Evolutionary conservation across 1,140 invertebrate genomes (phyloP).

Genomic region (Microplitis demolitor): DNA sequence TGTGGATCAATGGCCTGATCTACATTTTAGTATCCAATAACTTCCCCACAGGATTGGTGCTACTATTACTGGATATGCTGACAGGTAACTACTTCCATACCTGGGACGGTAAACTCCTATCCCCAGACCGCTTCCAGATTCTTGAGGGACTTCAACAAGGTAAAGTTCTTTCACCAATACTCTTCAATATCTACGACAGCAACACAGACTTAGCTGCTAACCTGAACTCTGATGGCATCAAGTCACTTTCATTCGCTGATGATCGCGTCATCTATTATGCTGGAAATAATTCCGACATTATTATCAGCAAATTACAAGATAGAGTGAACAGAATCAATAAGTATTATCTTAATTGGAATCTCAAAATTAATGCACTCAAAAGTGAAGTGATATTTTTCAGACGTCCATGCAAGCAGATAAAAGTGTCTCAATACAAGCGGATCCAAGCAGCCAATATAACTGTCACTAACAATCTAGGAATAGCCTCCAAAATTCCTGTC

Average conservation of each 20-base stretch:
- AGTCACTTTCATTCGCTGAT: constrained; percentile 7
- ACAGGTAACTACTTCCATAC: neutral
- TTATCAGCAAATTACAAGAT: neutral
- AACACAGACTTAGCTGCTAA: neutral
- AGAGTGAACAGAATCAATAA: neutral
- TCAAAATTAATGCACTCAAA: neutral
- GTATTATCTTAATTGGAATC: constrained; percentile 8
- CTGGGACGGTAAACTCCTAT: neutral
- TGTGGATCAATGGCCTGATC: constrained; percentile 27
- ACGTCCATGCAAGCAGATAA: neutral
- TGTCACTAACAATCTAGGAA: neutral
- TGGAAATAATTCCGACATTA: neutral
- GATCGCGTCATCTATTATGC: constrained; percentile 9
- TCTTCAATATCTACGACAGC: constrained; percentile 19
- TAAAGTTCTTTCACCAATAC: constrained; percentile 12
- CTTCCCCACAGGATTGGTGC: neutral
- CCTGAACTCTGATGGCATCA: neutral
- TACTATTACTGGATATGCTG: neutral
- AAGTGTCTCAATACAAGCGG: neutral
- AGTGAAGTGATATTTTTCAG: constrained; percentile 17
- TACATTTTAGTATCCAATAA: constrained; percentile 23
- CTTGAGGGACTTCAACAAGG: neutral
- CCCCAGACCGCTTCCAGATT: neutral
- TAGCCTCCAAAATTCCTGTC: neutral
- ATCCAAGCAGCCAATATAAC: constrained; percentile 7